Evolutionary conservation across 2,797 vertebrate genomes (phyloP).

Genomic region (Coendou prehensilis): DNA sequence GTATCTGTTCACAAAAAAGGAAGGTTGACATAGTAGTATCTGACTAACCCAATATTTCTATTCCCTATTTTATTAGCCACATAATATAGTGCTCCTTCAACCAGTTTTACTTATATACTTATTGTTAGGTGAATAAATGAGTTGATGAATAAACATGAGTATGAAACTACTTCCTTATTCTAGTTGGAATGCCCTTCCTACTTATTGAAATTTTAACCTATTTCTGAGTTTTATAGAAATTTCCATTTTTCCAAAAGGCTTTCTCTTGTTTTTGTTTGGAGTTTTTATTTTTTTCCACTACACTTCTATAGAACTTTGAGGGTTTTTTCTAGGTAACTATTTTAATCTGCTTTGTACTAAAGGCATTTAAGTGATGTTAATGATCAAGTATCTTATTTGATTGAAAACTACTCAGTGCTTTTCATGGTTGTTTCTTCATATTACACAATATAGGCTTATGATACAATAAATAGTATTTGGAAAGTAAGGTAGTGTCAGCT

Average conservation of each 20-base stretch:
- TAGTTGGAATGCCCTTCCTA: neutral
- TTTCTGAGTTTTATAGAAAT: conserved; percentile 10
- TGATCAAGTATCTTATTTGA: neutral
- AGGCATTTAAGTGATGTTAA: neutral
- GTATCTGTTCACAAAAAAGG: conserved; percentile 69
- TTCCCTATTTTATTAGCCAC: conserved; percentile 64
- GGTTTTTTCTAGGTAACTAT: neutral
- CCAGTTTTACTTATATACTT: conserved; percentile 53
- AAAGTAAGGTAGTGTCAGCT: neutral
- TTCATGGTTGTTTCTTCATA: neutral
- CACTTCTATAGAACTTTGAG: neutral
- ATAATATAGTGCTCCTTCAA: conserved; percentile 26
- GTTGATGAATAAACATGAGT: conserved; percentile 50
- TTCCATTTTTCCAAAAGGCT: neutral
- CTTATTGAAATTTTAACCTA: conserved; percentile 8
- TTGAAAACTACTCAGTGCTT: neutral
- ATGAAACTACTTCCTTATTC: neutral
- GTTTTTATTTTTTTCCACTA: neutral
- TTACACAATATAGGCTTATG: neutral
- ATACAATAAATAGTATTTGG: neutral
- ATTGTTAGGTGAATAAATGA: conserved; percentile 50
- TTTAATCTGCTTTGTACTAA: conserved; percentile 49
- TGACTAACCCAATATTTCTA: conserved; percentile 35
- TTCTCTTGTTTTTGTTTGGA: neutral
- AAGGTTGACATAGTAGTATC: conserved; percentile 55